Base-by-base conservation (phyloP, 2,797 vertebrate species). In the Typhlichthys eigenmanni region DNA sequence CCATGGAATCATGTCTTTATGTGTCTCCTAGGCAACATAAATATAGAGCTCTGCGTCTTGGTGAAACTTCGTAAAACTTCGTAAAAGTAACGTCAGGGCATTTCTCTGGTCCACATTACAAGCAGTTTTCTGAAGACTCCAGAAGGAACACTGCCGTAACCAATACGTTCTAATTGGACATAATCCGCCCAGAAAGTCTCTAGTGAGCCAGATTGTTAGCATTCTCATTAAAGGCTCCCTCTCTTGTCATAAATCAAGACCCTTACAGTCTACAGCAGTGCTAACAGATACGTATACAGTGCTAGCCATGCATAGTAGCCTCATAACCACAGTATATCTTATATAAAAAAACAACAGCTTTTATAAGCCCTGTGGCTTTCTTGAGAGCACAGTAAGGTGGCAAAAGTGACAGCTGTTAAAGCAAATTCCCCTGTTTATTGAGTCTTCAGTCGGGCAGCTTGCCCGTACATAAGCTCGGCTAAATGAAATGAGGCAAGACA, bases 151-250 rank as follows among this genome's bases (percentile, higher is more conserved):
- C 84, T 83, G 81, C 80, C 80, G 80, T 87, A 91, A 90, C 90
- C 89, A 84, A 88, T 89, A 87, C 70, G 78, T 90, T 91, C 87
- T 91, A 92, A 92, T 92, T 91, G 92, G 88, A 78, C 70, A 81
- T 88, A 92, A 93, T 90, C 87, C 78, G 67, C 85, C 78, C 68
- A 81, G 88, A 89, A 90, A 80, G 81, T 88, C 84, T 91, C 89
- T 72, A 75, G 84, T 67, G 84, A 88, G 89, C 81, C 80, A 80
- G 86, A 91, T 92, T 89, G 88, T 91, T 91, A 87, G 86, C 84
- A 61, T 85, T 87, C 88, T 87, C 89, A 90, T 92, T 92, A 89
- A 86, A 89, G 82, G 76, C 68, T 72, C 81, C 63, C 80, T 85
- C 85, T 89, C 84, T 87, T 80, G 82, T 88, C 88, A 87, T 91